Conservation (phyloP, 1,140 invertebrate genomes). For the fruit fly (Drosophila melanogaster) region DNA sequence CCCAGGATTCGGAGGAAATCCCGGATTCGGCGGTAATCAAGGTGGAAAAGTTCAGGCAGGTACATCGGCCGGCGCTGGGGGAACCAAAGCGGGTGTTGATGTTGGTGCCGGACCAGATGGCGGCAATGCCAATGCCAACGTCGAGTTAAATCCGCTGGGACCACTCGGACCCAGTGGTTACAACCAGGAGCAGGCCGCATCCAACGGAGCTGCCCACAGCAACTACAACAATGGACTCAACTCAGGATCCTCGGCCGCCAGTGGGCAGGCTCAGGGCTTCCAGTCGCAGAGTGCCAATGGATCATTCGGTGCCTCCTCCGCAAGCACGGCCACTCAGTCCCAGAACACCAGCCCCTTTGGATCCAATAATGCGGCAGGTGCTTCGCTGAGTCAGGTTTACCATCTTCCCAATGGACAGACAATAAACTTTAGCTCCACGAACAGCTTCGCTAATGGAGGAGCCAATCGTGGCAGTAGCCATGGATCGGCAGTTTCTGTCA, state of each 20-base stretch:
- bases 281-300: conserved; percentile 66
- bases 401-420: conserved; percentile 82
- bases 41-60: conserved; percentile 37
- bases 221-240: conserved; percentile 55
- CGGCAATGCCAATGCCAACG: conserved; percentile 61
- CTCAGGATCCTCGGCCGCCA: conserved; percentile 62
- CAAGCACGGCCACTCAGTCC: conserved; percentile 77
- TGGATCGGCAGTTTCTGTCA: conserved; percentile 68
- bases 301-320: conserved; percentile 82
- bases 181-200: conserved; percentile 71
- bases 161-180: conserved; percentile 57
- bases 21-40: conserved; percentile 20
- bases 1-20: conserved; percentile 22
- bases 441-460: conserved; percentile 82
- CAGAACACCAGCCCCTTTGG: conserved; percentile 71
- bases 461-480: conserved; percentile 70
- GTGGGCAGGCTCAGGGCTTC: conserved; percentile 75
- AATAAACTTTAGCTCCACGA: conserved; percentile 79
- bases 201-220: conserved; percentile 66
- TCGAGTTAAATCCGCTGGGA: conserved; percentile 43
- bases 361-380: conserved; percentile 69
- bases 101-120: conserved; percentile 62
- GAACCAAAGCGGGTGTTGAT: conserved; percentile 51
- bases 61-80: conserved; percentile 45
- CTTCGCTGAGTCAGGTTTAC: conserved; percentile 77